phyloP scores from a whole-genome alignment of 2,113 vertebrate species.

The Gallinago jamesoni region DNA sequence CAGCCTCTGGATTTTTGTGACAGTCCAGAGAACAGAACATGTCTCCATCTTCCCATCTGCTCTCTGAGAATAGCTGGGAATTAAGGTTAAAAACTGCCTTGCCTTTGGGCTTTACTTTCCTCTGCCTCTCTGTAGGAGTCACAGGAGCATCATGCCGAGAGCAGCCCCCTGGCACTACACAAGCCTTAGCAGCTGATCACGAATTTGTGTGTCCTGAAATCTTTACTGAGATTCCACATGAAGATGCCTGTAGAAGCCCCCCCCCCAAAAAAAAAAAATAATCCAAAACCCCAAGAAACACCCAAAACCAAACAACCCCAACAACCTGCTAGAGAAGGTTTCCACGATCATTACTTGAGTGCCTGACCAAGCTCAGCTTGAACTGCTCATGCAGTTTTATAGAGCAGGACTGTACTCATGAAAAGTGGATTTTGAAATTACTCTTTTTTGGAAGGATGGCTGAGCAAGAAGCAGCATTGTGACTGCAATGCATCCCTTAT shows the following conservation, averaged over 20 bases:
- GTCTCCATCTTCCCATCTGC: slow-evolving; percentile 8
- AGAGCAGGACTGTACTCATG: neutral
- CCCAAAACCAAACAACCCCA: neutral
- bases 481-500: slow-evolving; percentile 9
- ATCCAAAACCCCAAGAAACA: too few relatives aligned
- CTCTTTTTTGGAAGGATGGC: neutral
- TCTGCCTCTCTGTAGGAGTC: slow-evolving; percentile 3
- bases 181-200: neutral
- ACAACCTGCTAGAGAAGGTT: neutral
- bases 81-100: slow-evolving; percentile 17
- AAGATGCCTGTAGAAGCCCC: neutral
- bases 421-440: neutral
- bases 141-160: neutral
- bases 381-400: neutral
- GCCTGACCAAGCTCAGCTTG: neutral
- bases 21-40: neutral
- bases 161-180: slow-evolving; percentile 2
- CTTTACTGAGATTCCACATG: neutral
- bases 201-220: neutral
- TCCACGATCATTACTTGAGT: neutral
- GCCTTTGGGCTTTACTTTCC: slow-evolving; percentile 14
- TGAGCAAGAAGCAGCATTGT: neutral
- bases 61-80: slow-evolving; percentile 19
- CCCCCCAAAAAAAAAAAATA: neutral
- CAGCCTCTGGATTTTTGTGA: neutral